Percentiles rank a stretch among this genome's conserved stretches.
Evolutionary conservation across 1,140 invertebrate species (phyloP).

Genomic region (Papilio aristodemus): DNA sequence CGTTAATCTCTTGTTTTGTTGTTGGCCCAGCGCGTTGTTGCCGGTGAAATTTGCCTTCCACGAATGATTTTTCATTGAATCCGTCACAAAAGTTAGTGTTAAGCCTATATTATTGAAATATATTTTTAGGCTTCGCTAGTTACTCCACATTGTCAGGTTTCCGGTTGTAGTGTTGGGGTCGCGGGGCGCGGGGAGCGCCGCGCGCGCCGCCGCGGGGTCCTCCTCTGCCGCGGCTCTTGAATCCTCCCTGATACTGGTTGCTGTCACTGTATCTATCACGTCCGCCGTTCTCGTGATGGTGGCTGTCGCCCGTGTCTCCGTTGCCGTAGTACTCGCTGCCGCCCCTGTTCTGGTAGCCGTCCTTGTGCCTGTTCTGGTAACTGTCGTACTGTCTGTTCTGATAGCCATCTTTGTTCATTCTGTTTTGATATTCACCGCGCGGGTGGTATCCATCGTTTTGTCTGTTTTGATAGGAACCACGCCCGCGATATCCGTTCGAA

Average conservation of each 20-base stretch:
- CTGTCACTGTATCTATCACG: slow-evolving; percentile 61
- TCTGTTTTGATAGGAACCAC: slow-evolving; percentile 59
- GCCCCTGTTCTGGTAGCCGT: slow-evolving; percentile 60
- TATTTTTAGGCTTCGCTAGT: slow-evolving; percentile 32
- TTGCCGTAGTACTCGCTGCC: slow-evolving; percentile 73
- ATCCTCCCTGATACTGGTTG: slow-evolving; percentile 68
- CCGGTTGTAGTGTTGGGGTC: slow-evolving; percentile 60
- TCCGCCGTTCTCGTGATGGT: slow-evolving; percentile 61
- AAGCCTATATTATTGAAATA: slow-evolving; percentile 29
- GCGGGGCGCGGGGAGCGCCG: slow-evolving; percentile 51
- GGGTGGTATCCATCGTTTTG: slow-evolving; percentile 39
- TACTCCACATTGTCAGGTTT: slow-evolving; percentile 71
- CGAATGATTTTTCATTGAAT: slow-evolving; percentile 79
- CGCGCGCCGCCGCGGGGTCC: slow-evolving; percentile 53
- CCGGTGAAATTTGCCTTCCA: slow-evolving; percentile 80
- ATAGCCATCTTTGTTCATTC: slow-evolving; percentile 61
- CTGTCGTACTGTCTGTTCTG: slow-evolving; percentile 64
- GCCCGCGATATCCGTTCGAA: slow-evolving; percentile 68
- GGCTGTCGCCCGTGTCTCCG: slow-evolving; percentile 61
- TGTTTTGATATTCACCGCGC: slow-evolving; percentile 58
- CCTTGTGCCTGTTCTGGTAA: slow-evolving; percentile 65
- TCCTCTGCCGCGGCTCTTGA: slow-evolving; percentile 67
- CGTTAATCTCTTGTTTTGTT: slow-evolving; percentile 73
- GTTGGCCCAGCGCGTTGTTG: slow-evolving; percentile 76
- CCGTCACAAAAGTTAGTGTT: slow-evolving; percentile 45